These are phyloP conservation scores for Neosilurus mollespiculum DNA, from an alignment of 2,797 vertebrate genomes.

Conservation along the genomic window DNA sequence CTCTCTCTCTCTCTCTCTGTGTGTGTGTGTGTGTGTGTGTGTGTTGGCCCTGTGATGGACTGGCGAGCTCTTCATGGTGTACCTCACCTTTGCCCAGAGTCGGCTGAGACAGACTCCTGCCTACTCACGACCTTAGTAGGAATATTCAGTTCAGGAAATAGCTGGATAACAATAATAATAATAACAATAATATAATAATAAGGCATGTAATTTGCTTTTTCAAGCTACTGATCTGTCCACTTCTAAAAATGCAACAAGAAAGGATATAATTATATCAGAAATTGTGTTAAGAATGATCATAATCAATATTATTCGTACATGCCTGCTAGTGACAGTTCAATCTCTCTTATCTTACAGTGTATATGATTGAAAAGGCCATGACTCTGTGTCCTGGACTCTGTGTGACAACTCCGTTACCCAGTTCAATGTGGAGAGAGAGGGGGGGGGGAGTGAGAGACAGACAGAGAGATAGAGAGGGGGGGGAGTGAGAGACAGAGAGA, in stretches of 20 bases:
- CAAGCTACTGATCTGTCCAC: background rate
- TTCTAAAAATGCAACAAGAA: background rate
- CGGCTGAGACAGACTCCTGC: too few relatives aligned
- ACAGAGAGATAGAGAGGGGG: too few relatives aligned
- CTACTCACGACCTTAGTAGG: too few relatives aligned
- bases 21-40: too few relatives aligned
- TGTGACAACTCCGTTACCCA: constrained; percentile 36
- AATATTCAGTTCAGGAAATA: too few relatives aligned
- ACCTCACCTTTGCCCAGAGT: too few relatives aligned
- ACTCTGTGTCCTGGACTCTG: constrained; percentile 15
- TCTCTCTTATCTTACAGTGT: too few relatives aligned
- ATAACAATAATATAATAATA: background rate
- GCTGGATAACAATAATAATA: background rate
- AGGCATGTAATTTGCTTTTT: background rate
- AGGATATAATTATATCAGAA: background rate
- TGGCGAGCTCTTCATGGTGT: too few relatives aligned
- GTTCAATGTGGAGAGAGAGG: background rate
- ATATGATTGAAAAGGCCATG: background rate
- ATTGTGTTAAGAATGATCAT: background rate
- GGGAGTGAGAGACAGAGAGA: too few relatives aligned
- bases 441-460: background rate
- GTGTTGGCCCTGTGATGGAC: too few relatives aligned
- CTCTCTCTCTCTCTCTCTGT: too few relatives aligned
- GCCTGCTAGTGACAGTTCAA: too few relatives aligned
- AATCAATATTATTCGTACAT: background rate